Conservation (phyloP, 2,797 vertebrate genomes). For the Gobio occitaniae region DNA sequence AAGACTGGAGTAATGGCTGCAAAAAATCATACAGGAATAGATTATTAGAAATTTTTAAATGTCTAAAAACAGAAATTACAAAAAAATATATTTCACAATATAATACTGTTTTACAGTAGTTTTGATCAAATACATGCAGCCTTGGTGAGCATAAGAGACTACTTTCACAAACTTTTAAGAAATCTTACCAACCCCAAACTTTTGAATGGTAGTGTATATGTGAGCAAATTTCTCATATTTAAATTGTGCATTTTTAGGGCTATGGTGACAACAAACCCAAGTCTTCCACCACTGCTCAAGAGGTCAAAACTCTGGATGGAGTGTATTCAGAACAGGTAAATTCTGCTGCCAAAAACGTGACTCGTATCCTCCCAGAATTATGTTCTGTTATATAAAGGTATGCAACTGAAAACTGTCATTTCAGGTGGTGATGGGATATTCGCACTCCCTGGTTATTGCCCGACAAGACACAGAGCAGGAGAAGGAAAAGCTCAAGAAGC, state of each 20-base stretch:
- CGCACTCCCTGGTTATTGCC: constrained; percentile 89
- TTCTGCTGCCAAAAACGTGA: background rate
- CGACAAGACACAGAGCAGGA: constrained; percentile 88
- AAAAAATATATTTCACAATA: background rate
- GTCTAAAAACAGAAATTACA: no score
- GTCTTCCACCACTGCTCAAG: constrained; percentile 93
- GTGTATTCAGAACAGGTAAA: constrained; percentile 90
- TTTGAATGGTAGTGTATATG: background rate
- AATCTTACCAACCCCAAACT: background rate
- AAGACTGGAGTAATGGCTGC: no score
- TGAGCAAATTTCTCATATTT: background rate
- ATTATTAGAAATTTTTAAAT: no score
- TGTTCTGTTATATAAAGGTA: background rate
- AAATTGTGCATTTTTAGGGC: constrained; percentile 75
- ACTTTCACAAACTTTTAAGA: background rate
- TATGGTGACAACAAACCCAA: constrained; percentile 97
- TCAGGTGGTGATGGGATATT: constrained; percentile 94
- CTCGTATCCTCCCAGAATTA: background rate
- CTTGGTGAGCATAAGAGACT: background rate
- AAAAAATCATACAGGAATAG: no score
- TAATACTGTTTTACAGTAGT: background rate
- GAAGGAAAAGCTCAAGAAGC: constrained; percentile 89
- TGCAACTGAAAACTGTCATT: constrained; percentile 41
- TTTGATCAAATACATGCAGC: no score
- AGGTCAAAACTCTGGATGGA: constrained; percentile 94